Conservation (phyloP, 2,797 vertebrate genomes). For the Sebastolobus alascanus region DNA sequence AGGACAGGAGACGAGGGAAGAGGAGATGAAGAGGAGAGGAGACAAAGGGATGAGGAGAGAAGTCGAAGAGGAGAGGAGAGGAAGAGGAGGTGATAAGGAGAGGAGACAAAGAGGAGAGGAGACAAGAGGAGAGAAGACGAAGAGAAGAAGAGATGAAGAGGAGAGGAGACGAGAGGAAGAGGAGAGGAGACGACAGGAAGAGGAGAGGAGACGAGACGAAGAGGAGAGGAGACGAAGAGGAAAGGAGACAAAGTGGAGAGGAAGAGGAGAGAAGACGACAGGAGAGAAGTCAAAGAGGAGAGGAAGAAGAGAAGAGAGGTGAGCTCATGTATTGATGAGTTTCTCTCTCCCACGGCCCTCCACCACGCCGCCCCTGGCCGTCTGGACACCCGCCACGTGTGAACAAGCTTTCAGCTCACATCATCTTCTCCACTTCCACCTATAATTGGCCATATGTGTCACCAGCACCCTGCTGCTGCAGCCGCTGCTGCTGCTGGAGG, state of each 20-base stretch:
- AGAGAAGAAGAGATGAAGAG: too few species aligned
- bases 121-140: too few species aligned
- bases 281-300: not conserved
- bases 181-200: not conserved
- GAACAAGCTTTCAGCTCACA: slow-evolving; percentile 85
- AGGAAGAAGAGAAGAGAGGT: slow-evolving; percentile 22
- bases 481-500: slow-evolving; percentile 50
- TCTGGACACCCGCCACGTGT: slow-evolving; percentile 83
- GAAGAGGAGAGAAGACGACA: slow-evolving; percentile 7
- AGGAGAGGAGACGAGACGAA: not conserved
- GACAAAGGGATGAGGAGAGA: too few species aligned
- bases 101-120: too few species aligned
- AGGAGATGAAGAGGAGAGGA: too few species aligned
- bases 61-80: too few species aligned
- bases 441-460: slow-evolving; percentile 89
- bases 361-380: slow-evolving; percentile 62
- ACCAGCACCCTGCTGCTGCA: slow-evolving; percentile 73
- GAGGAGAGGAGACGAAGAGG: not conserved
- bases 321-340: slow-evolving; percentile 64
- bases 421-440: slow-evolving; percentile 83
- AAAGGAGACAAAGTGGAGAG: not conserved
- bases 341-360: slow-evolving; percentile 64
- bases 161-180: too few species aligned
- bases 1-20: too few species aligned
- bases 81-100: too few species aligned